phyloP scores from a whole-genome alignment of 2,797 vertebrate genomes.

The Pseudochirops corinnae region DNA sequence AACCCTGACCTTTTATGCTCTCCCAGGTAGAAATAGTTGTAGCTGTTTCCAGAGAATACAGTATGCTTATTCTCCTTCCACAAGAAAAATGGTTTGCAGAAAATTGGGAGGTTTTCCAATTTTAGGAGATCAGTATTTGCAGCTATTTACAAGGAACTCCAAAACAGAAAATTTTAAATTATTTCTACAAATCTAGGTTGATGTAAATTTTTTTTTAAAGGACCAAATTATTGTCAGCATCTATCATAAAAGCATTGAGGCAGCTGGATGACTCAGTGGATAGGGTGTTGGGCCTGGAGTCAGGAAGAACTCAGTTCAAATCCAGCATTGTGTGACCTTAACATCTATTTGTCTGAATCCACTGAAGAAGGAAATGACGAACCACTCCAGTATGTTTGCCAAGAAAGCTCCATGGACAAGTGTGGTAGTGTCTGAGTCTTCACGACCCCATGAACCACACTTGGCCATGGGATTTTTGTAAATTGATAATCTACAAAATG shows the following conservation, averaged over 20 bases:
- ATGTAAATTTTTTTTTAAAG: background rate
- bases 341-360: too few relatives aligned
- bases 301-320: too few relatives aligned
- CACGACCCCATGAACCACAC: too few relatives aligned
- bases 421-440: too few relatives aligned
- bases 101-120: background rate
- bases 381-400: too few relatives aligned
- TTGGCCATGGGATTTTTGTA: too few relatives aligned
- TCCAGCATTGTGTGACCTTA: too few relatives aligned
- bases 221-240: background rate
- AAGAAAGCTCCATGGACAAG: too few relatives aligned
- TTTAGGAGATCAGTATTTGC: conserved; percentile 7
- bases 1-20: background rate
- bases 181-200: background rate
- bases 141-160: background rate
- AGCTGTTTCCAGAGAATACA: background rate
- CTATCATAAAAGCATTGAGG: background rate
- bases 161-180: conserved; percentile 10
- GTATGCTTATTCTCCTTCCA: background rate
- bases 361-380: too few relatives aligned
- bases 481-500: too few relatives aligned
- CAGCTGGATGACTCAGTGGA: too few relatives aligned
- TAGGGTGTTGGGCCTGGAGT: too few relatives aligned
- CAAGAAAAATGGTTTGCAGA: background rate
- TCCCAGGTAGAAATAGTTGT: background rate